phyloP scores from a whole-genome alignment of 2,888 invertebrate species.

The Orchesellides sinensis region DNA sequence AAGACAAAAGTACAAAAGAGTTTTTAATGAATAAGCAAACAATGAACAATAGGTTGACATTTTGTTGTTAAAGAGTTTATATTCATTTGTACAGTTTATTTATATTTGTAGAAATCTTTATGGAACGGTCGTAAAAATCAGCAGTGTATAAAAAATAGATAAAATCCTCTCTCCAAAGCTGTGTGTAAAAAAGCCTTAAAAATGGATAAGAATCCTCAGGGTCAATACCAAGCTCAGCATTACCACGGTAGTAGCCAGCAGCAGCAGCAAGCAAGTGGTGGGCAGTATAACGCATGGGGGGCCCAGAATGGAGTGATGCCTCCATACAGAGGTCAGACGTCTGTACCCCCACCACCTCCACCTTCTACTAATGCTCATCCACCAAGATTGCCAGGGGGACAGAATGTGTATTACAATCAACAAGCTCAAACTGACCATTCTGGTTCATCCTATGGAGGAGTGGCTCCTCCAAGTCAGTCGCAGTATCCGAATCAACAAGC shows the following conservation, averaged over 20 bases:
- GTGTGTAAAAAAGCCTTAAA: background rate
- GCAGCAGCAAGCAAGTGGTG: conserved; percentile 22
- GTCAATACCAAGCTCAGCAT: conserved; percentile 27
- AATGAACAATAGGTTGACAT: background rate
- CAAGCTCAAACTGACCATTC: conserved; percentile 41
- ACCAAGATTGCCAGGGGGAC: background rate
- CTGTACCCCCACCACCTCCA: background rate
- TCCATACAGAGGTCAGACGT: background rate
- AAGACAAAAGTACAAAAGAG: background rate
- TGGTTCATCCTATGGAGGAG: background rate
- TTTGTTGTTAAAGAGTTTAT: background rate
- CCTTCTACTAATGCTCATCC: conserved; percentile 15
- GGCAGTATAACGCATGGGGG: conserved; percentile 23
- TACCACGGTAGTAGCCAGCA: conserved; percentile 22
- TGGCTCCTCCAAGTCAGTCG: conserved; percentile 17
- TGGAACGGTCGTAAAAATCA: conserved; percentile 19
- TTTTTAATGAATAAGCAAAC: background rate
- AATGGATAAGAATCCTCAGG: conserved; percentile 39
- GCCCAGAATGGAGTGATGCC: conserved; percentile 12
- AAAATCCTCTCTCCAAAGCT: background rate
- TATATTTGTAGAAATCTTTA: conserved; percentile 39
- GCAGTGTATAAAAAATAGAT: conserved; percentile 1
- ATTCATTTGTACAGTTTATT: conserved; percentile 34
- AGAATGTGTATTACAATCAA: conserved; percentile 26
- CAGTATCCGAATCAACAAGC: conserved; percentile 31